A percentile compares a stretch with the other conserved stretches of the same genome.
Conservation (phyloP, 2,113 vertebrate species). For the Oryzias woworae region DNA sequence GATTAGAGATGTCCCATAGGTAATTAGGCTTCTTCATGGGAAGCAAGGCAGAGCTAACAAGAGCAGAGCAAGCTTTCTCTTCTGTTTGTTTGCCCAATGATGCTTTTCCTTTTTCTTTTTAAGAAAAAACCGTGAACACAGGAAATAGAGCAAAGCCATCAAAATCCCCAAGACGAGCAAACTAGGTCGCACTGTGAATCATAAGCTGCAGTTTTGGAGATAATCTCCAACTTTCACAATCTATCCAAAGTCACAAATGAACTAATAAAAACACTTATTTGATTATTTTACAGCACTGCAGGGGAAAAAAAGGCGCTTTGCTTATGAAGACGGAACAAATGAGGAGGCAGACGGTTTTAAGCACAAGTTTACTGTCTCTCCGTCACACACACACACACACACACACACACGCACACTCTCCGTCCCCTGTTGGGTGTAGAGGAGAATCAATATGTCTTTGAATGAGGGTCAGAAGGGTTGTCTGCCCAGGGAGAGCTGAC, state of each 20-base stretch:
- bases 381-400: conserved; percentile 25
- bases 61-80: conserved; percentile 29
- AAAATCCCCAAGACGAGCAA: conserved; percentile 41
- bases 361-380: conserved; percentile 17
- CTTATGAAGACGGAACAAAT: conserved; percentile 48
- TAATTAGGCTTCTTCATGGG: conserved; percentile 56
- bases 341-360: conserved; percentile 63
- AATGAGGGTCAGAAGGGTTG: conserved; percentile 85
- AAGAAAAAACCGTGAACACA: conserved; percentile 22
- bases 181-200: conserved; percentile 32
- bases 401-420: conserved; percentile 33
- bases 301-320: conserved; percentile 37
- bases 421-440: conserved; percentile 74
- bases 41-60: conserved; percentile 36
- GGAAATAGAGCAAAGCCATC: conserved; percentile 57
- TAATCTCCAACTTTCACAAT: conserved; percentile 8
- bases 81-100: conserved; percentile 24
- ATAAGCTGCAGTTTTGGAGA: conserved; percentile 14
- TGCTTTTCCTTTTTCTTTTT: conserved; percentile 7
- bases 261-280: conserved; percentile 22
- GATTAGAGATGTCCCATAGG: conserved; percentile 47
- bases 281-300: conserved; percentile 28
- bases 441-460: conserved; percentile 86
- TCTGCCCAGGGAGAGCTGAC: conserved; percentile 83
- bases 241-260: neutral